Evolutionary conservation across 2,113 vertebrate genomes (phyloP).

Genomic region (Merops nubicus): DNA sequence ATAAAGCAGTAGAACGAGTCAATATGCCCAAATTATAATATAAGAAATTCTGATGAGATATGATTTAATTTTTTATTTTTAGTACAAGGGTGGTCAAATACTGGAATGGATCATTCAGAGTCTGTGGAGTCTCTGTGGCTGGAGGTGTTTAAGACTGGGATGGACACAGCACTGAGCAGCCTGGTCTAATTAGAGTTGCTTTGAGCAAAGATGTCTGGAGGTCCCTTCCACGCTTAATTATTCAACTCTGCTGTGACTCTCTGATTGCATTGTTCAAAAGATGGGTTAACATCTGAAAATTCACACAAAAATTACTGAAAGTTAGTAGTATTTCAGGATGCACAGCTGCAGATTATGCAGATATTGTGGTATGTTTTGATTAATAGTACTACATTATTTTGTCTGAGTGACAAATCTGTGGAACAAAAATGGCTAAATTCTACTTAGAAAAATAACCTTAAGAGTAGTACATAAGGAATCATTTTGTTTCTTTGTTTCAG

Average conservation of each 20-base stretch:
- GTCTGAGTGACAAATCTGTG: neutral
- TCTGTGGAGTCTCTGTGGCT: neutral
- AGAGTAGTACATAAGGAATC: neutral
- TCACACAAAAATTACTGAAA: neutral
- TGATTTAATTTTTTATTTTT: neutral
- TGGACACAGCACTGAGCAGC: neutral
- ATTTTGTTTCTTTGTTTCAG: neutral
- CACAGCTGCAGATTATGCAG: neutral
- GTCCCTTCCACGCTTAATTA: neutral
- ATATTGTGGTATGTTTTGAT: neutral
- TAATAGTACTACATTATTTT: neutral
- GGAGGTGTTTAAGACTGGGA: neutral
- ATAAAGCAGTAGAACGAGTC: neutral
- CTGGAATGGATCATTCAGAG: neutral
- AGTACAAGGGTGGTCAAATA: rapidly evolving
- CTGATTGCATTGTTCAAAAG: neutral
- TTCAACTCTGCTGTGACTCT: neutral
- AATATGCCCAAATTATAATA: neutral
- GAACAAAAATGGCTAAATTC: neutral
- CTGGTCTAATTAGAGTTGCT: neutral
- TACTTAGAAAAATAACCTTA: neutral
- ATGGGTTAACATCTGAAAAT: neutral
- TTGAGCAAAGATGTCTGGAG: neutral
- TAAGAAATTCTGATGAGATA: neutral
- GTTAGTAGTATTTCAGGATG: neutral